Base-by-base conservation (phyloP, 2,888 invertebrate species). In the Phyllotreta cruciferae region DNA sequence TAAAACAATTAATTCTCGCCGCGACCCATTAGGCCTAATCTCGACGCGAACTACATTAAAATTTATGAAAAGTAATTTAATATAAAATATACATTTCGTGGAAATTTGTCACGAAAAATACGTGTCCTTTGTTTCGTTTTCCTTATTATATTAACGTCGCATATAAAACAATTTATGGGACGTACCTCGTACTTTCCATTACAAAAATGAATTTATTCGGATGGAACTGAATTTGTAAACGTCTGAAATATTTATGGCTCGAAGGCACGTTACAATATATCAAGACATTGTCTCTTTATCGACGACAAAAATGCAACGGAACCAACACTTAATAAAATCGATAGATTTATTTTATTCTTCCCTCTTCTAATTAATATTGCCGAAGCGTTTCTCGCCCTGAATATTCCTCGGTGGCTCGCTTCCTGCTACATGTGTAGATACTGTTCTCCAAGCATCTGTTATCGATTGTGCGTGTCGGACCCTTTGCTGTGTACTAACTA, bases 141-240 rank as follows among this genome's bases (percentile, higher is more conserved):
- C 38, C 39, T 50, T 50, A 58, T 58, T 58, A 50, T 50, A 58
- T 58, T 50, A 38, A 57, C 35, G 35, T 50, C 58, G 41, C 41
- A 50, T 24, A 24, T 58, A 50, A 58, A 50, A 58, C 58, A 58
- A 58, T 58, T 58, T 58, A 58, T 58, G 50, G 6, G 58, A 50
- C 35, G 34, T 13, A 50, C 34, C 11, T 58, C 58, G 39, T 58
- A 50, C 58, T 36, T 58, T 58, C 58, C 58, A 58, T 58, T 58
- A 58, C 14, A 58, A 58, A 58, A 58, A 58, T 58, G 58, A 58
- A 50, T 49, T 57, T 13, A 41, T 39, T 50, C 47, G 24, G 34
- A 50, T 24, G 10, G 38, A 41, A 36, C 14, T 7, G 47, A 57
- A 49, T 47, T 57, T 57, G 56, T 57, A 49, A 47, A 47, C 37